Evolutionary conservation across 1,140 invertebrate genomes (phyloP).

Genomic region (Halesus radiatus): DNA sequence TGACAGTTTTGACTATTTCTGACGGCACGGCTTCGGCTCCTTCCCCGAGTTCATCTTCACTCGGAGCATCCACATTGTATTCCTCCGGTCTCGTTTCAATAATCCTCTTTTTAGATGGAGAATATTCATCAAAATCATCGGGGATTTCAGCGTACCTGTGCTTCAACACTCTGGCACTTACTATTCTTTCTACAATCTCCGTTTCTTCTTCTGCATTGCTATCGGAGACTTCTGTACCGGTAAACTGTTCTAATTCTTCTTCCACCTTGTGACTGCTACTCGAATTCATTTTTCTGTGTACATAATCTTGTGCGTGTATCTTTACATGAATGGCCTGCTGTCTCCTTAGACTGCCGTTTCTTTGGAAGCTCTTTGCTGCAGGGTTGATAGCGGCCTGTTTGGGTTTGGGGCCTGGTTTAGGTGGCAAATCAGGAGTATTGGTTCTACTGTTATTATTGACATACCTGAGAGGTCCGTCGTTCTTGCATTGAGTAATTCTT

Average conservation of each 20-base stretch:
- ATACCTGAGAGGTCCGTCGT: conserved; percentile 44
- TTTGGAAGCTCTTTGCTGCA: neutral
- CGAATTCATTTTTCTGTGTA: neutral
- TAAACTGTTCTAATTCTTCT: conserved; percentile 59
- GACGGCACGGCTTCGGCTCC: conserved; percentile 63
- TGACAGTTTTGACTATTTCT: conserved; percentile 74
- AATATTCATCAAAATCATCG: conserved; percentile 71
- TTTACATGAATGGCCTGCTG: neutral
- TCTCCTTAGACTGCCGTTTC: neutral
- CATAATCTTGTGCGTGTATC: neutral
- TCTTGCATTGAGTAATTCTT: conserved; percentile 57
- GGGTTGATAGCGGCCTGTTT: neutral
- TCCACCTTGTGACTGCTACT: conserved; percentile 57
- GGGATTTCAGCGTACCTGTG: conserved; percentile 70
- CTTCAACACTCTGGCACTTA: conserved; percentile 46
- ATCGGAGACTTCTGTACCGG: conserved; percentile 62
- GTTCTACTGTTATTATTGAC: conserved; percentile 26
- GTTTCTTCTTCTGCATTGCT: conserved; percentile 59
- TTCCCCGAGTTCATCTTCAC: conserved; percentile 71
- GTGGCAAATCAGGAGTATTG: conserved; percentile 34
- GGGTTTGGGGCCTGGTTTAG: conserved; percentile 51
- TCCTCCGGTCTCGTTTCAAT: conserved; percentile 72
- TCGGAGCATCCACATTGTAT: conserved; percentile 72
- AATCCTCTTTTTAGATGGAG: conserved; percentile 71
- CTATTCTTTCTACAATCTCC: conserved; percentile 57